Conservation (phyloP, 2,888 invertebrate species). For the Hedya salicella region DNA sequence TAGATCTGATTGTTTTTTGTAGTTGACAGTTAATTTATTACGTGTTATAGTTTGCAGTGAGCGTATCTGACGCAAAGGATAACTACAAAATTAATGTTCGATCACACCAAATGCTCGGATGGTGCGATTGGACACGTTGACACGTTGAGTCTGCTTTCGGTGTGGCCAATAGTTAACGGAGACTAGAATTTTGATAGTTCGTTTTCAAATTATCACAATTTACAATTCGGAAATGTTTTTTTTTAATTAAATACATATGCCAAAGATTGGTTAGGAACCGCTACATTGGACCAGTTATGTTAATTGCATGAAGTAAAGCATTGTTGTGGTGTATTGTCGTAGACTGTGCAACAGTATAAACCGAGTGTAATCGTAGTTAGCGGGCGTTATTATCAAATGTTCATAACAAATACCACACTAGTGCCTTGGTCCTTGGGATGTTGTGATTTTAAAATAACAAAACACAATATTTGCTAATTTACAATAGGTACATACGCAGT, state of each 20-base stretch:
- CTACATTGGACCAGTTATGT: constrained; percentile 29
- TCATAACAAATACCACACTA: constrained; percentile 70
- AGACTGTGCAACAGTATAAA: constrained; percentile 32
- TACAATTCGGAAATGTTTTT: constrained; percentile 25
- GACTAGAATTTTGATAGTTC: constrained; percentile 4
- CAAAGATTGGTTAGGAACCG: constrained; percentile 53
- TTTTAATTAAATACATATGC: constrained; percentile 46
- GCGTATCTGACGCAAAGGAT: constrained; percentile 4
- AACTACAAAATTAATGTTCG: neutral
- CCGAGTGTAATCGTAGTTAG: constrained; percentile 54
- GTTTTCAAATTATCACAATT: constrained; percentile 27
- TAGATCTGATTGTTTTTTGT: constrained; percentile 74
- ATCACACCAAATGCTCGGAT: too few relatives aligned
- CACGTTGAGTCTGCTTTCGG: too few relatives aligned
- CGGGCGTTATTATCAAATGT: constrained; percentile 61
- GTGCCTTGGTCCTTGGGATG: constrained; percentile 80
- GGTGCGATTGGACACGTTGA: too few relatives aligned
- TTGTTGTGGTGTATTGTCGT: constrained; percentile 45
- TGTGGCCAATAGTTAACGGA: neutral
- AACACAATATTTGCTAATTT: constrained; percentile 49
- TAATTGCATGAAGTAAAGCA: constrained; percentile 31
- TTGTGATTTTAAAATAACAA: constrained; percentile 69
- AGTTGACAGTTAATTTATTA: constrained; percentile 60
- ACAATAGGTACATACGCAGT: constrained; percentile 33
- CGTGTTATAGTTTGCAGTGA: constrained; percentile 41